phyloP scores from a whole-genome alignment of 1,140 invertebrate genomes.

The Cydia strobilella region DNA sequence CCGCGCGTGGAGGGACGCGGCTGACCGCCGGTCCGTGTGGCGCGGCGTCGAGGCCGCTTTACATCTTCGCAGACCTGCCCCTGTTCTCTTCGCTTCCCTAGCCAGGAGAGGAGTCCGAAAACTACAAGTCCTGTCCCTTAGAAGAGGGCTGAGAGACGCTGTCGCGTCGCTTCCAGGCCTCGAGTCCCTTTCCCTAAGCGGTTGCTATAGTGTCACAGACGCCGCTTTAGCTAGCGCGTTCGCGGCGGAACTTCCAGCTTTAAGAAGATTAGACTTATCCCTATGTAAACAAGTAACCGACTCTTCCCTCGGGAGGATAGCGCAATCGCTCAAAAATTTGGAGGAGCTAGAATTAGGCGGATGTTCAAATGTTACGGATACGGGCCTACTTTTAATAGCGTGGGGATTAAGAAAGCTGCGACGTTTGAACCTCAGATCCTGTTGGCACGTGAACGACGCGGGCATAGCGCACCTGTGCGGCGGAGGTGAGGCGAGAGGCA shows the following conservation, averaged over 20 bases:
- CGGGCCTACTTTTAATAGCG: slow-evolving; percentile 90
- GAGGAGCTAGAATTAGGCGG: slow-evolving; percentile 94
- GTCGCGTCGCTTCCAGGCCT: slow-evolving; percentile 92
- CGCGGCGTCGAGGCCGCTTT: slow-evolving; percentile 94
- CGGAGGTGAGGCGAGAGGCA: slow-evolving; percentile 85
- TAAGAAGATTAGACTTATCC: slow-evolving; percentile 92
- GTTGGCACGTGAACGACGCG: slow-evolving; percentile 94
- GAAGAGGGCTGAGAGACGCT: slow-evolving; percentile 92
- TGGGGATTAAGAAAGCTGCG: slow-evolving; percentile 92
- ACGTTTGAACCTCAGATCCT: slow-evolving; percentile 92
- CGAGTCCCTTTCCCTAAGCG: slow-evolving; percentile 93
- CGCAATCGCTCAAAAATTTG: slow-evolving; percentile 92
- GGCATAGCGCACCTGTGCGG: slow-evolving; percentile 94
- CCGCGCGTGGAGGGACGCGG: slow-evolving; percentile 93
- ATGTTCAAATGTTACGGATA: slow-evolving; percentile 94
- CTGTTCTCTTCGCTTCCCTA: slow-evolving; percentile 91
- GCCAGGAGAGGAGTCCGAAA: slow-evolving; percentile 92
- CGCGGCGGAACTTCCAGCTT: slow-evolving; percentile 84
- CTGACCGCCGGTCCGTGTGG: slow-evolving; percentile 96
- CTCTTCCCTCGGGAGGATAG: slow-evolving; percentile 89
- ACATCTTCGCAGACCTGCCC: slow-evolving; percentile 91
- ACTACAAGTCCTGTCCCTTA: slow-evolving; percentile 93
- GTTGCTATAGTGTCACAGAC: slow-evolving; percentile 95
- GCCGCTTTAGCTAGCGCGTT: slow-evolving; percentile 91
- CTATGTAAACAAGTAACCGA: slow-evolving; percentile 97